A percentile compares a stretch with the other conserved stretches of the same genome.
These are phyloP conservation scores for Standfussiana lucernea DNA, from an alignment of 2,888 invertebrate species.

Conservation along the genomic window DNA sequence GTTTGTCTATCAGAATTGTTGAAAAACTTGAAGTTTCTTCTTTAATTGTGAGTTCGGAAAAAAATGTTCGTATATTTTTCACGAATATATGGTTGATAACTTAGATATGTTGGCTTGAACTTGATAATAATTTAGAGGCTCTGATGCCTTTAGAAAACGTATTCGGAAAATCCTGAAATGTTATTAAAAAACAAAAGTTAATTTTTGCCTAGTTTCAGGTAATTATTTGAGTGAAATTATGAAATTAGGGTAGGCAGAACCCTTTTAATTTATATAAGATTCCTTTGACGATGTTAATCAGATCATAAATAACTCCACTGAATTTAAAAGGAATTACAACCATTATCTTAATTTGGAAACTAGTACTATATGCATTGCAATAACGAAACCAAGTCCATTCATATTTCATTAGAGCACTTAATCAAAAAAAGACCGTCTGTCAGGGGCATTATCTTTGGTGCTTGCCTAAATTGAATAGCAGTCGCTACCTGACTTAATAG, in stretches of 20 bases:
- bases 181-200: background rate
- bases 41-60: background rate
- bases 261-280: background rate
- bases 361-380: slow-evolving; percentile 16
- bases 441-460: slow-evolving; percentile 53
- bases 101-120: background rate
- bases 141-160: background rate
- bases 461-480: slow-evolving; percentile 60
- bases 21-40: background rate
- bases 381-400: slow-evolving; percentile 27
- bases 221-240: background rate
- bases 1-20: slow-evolving; percentile 3
- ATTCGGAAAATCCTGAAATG: background rate
- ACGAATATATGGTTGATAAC: background rate
- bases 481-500: slow-evolving; percentile 67
- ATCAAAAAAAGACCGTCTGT: slow-evolving; percentile 38
- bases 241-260: background rate
- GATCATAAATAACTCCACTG: slow-evolving; percentile 5
- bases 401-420: slow-evolving; percentile 45
- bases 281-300: background rate
- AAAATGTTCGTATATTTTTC: background rate
- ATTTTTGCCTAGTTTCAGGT: background rate
- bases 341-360: slow-evolving; percentile 32
- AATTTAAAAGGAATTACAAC: slow-evolving; percentile 11
- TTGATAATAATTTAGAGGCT: background rate